A percentile compares a stretch with the other conserved stretches of the same genome.
phyloP scores from a whole-genome alignment of 2,113 vertebrate species.

The Sebastes schlegelii region DNA sequence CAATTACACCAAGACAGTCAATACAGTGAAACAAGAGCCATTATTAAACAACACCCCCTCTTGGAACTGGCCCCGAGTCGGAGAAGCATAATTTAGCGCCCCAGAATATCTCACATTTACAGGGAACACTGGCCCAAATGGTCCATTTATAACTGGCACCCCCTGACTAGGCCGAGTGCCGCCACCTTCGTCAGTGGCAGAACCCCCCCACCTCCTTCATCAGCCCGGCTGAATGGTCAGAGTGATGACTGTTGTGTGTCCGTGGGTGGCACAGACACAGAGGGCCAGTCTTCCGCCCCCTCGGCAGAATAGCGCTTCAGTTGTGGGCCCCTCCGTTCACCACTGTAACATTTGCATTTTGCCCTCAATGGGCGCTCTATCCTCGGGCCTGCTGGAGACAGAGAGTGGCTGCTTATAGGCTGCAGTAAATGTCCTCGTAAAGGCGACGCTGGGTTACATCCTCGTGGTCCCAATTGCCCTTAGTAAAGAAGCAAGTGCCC shows the following conservation, averaged over 20 bases:
- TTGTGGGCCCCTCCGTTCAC: constrained; percentile 70
- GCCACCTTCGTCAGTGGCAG: constrained; percentile 46
- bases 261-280: constrained; percentile 80
- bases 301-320: constrained; percentile 76
- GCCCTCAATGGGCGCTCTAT: constrained; percentile 79
- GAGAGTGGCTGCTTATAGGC: constrained; percentile 57
- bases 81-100: constrained; percentile 1
- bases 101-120: constrained; percentile 7
- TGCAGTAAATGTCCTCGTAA: constrained; percentile 55
- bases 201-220: constrained; percentile 53
- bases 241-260: constrained; percentile 75
- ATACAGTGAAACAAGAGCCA: not conserved
- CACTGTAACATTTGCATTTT: constrained; percentile 83
- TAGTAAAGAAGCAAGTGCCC: constrained; percentile 17
- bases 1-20: not conserved
- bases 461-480: constrained; percentile 21
- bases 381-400: constrained; percentile 55
- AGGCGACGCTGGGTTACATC: constrained; percentile 35
- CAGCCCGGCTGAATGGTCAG: constrained; percentile 65
- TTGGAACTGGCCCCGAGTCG: constrained; percentile 1
- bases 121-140: constrained; percentile 25
- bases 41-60: not conserved
- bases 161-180: constrained; percentile 15
- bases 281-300: constrained; percentile 71
- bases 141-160: constrained; percentile 31